Conservation (phyloP, 2,888 invertebrate species). For the Microchrysa polita region DNA sequence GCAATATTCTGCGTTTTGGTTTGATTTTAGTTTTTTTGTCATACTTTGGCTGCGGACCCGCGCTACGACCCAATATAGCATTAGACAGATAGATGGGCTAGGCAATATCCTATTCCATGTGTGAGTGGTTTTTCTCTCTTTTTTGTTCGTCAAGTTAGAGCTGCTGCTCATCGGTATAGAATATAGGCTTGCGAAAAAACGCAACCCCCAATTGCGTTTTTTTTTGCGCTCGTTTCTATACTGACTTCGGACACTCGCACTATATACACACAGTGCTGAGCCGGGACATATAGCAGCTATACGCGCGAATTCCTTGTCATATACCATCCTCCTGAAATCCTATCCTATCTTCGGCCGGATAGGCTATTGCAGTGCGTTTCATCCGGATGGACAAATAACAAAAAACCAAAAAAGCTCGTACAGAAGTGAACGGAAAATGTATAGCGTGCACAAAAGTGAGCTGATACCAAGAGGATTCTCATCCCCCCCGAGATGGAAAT, state of each 20-base stretch:
- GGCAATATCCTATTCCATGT: constrained; percentile 16
- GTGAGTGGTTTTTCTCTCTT: constrained; percentile 37
- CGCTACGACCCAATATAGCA: background rate
- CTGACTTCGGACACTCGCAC: constrained; percentile 13
- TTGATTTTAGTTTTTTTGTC: constrained; percentile 32
- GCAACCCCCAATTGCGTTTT: constrained; percentile 27
- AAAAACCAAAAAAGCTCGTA: constrained; percentile 33
- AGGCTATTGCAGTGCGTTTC: constrained; percentile 29
- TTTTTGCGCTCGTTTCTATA: constrained; percentile 22
- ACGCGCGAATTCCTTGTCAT: background rate
- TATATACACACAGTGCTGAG: too few relatives aligned
- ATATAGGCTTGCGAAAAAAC: constrained; percentile 33
- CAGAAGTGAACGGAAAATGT: too few relatives aligned
- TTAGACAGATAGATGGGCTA: background rate
- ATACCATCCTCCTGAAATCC: constrained; percentile 28
- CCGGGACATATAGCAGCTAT: too few relatives aligned
- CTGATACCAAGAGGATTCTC: too few relatives aligned
- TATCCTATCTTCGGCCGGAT: constrained; percentile 16
- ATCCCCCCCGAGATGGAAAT: too few relatives aligned
- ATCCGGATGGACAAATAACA: constrained; percentile 28
- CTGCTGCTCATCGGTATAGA: too few relatives aligned
- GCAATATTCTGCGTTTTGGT: constrained; percentile 30
- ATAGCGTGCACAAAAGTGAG: too few relatives aligned
- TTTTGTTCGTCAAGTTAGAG: constrained; percentile 14
- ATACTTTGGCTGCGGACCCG: constrained; percentile 13